These are phyloP conservation scores for Meteorus colon DNA, from an alignment of 2,888 invertebrate genomes.

Conservation along the genomic window DNA sequence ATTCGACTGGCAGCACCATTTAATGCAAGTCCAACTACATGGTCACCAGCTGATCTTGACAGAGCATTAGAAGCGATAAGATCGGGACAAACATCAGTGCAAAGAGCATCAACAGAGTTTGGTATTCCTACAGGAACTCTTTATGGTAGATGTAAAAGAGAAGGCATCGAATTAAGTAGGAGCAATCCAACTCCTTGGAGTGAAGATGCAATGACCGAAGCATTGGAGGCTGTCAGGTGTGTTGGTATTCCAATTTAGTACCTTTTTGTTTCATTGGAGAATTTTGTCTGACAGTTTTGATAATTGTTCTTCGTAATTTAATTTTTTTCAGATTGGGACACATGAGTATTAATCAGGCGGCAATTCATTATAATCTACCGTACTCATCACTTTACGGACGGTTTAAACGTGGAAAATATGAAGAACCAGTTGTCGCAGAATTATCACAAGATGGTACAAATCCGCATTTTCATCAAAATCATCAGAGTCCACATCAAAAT, in stretches of 20 bases:
- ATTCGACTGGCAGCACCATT: conserved; percentile 92
- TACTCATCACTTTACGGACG: conserved; percentile 92
- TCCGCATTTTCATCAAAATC: conserved; percentile 71
- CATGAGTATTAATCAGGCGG: conserved; percentile 95
- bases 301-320: conserved; percentile 33
- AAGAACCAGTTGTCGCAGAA: conserved; percentile 73
- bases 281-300: conserved; percentile 10
- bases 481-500: conserved; percentile 71
- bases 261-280: not conserved
- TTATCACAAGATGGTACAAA: conserved; percentile 72
- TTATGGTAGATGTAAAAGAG: conserved; percentile 91
- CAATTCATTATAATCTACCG: conserved; percentile 92
- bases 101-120: conserved; percentile 89
- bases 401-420: conserved; percentile 90
- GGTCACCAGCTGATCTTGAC: conserved; percentile 89
- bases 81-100: conserved; percentile 87
- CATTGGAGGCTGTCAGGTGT: conserved; percentile 89
- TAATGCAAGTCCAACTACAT: conserved; percentile 91
- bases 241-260: conserved; percentile 55
- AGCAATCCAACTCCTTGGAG: conserved; percentile 95
- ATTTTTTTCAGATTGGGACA: conserved; percentile 82
- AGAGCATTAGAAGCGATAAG: conserved; percentile 88
- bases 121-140: conserved; percentile 92
- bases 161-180: conserved; percentile 90
- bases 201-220: conserved; percentile 94